Evolutionary conservation across 2,113 vertebrate genomes (phyloP).

Genomic region (Nanger granti): DNA sequence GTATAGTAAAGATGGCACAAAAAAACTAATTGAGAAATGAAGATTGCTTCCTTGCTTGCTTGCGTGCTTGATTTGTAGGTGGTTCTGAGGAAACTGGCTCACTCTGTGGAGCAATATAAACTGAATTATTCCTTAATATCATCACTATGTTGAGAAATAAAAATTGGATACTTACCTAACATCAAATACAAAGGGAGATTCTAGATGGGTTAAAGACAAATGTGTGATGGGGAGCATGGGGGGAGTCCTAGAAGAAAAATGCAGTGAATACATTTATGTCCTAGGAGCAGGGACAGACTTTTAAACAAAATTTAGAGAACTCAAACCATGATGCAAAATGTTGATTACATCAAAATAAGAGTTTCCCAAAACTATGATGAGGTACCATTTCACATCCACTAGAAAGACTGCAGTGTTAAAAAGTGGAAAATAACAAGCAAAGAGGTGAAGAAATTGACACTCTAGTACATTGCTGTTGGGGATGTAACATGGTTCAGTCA

Average conservation of each 20-base stretch:
- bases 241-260: background rate
- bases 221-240: background rate
- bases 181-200: background rate
- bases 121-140: background rate
- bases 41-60: background rate
- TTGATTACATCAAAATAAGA: background rate
- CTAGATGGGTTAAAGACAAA: background rate
- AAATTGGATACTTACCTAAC: background rate
- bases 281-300: background rate
- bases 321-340: background rate
- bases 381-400: background rate
- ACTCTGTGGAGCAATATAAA: background rate
- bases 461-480: background rate
- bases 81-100: background rate
- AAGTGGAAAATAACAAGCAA: background rate
- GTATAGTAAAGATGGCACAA: background rate
- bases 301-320: constrained; percentile 8
- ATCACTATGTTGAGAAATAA: background rate
- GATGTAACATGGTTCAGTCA: background rate
- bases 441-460: background rate
- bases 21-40: constrained; percentile 6
- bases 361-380: background rate
- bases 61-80: background rate
- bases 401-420: background rate
- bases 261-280: background rate